Evolutionary conservation across 2,797 vertebrate species (phyloP), one percentile per base, ranked within the genome.

Genomic region (Merluccius polli): DNA sequence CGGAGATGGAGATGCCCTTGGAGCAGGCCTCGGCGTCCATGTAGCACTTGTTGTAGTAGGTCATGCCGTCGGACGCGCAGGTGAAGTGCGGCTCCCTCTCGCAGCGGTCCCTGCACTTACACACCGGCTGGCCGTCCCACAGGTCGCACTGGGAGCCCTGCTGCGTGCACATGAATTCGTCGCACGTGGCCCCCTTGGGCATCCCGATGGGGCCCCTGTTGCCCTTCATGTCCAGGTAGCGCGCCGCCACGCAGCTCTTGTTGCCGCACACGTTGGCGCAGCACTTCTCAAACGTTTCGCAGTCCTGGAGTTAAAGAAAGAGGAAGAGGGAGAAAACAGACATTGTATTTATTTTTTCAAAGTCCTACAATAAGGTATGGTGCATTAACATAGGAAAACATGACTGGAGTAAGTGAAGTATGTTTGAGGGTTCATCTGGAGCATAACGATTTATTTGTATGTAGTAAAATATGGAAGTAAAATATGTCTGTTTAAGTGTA

Each of bases 21-120:
- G 96, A 95, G 83, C 98, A 99, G 79, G 98, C 98, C 88, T 99
- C 98, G 0, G 98, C 98, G 0, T 99, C 97, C 98, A 99, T 97
- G 93, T 97, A 99, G 89, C 98, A 99, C 90, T 97, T 98, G 89
- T 99, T 99, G 84, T 99, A 99, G 88, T 99, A 99, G 35, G 97
- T 99, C 92, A 99, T 97, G 78, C 98, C 98, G 0, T 99, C 98
- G 0, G 98, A 99, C n/a, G 98, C 98, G 0, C 98, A 99, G 2
- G 97, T 99, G 85, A 99, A 99, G 84, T 95, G 97, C 0, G 98
- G 98, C 77, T 99, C 97, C 82, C 96, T 95, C 94, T 99, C 98
- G 21, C 98, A 99, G 32, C 98, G 95, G 78, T 99, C 98, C 78
- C 93, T 93, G 92, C 98, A 99, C 90, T 98, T 98, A 85, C 98